Conservation (phyloP, 2,797 vertebrate genomes). For the Gadopsis marmoratus region DNA sequence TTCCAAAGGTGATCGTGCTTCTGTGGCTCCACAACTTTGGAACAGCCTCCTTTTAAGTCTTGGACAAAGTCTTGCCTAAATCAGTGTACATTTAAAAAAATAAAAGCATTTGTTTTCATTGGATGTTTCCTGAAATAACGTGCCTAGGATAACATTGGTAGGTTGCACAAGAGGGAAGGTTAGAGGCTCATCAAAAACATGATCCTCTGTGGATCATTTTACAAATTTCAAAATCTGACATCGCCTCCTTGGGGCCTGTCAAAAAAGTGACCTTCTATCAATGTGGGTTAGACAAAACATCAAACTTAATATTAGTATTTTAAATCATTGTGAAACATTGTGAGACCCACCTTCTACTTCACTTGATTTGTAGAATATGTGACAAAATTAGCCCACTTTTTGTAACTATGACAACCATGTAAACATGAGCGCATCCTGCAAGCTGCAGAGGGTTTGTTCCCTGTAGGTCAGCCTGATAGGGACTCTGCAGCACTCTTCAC, state of each 20-base stretch:
- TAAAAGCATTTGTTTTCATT: background rate
- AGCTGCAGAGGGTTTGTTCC: slow-evolving; percentile 35
- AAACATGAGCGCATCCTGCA: background rate
- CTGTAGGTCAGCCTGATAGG: slow-evolving; percentile 21
- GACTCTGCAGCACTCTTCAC: slow-evolving; percentile 23
- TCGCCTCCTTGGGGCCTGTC: background rate
- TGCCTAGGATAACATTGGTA: background rate
- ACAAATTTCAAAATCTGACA: too few species aligned
- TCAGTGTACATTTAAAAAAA: background rate
- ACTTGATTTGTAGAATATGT: background rate
- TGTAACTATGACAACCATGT: background rate
- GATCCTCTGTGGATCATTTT: too few species aligned
- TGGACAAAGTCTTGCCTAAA: background rate
- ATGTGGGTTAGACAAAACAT: background rate
- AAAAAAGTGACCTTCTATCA: background rate
- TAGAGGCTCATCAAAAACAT: background rate
- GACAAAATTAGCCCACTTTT: slow-evolving; percentile 13
- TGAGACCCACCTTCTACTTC: background rate
- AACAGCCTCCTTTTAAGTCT: background rate
- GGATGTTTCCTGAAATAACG: background rate
- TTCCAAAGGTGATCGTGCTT: background rate
- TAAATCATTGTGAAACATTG: background rate
- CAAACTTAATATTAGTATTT: background rate
- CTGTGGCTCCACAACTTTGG: background rate
- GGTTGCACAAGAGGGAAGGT: background rate